These are phyloP conservation scores for Drusus annulatus DNA, from an alignment of 1,140 invertebrate species.

Conservation along the genomic window DNA sequence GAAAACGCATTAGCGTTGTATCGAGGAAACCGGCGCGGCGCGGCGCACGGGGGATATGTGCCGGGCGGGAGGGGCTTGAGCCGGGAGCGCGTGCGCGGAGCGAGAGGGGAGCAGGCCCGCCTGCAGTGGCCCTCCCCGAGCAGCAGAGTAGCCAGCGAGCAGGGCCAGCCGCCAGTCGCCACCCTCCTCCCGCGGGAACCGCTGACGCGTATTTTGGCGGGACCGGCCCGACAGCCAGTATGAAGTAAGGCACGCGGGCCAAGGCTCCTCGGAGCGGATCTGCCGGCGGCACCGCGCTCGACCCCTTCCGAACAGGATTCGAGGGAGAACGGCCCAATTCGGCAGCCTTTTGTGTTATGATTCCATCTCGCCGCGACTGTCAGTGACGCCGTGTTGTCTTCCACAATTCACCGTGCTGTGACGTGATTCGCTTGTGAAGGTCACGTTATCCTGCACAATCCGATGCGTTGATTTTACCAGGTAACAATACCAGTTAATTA, in stretches of 20 bases:
- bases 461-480: slow-evolving; percentile 1
- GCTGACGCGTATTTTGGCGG: slow-evolving; percentile 30
- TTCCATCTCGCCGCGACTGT: slow-evolving; percentile 14
- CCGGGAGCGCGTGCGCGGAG: not conserved
- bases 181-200: slow-evolving; percentile 11
- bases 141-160: too few relatives aligned
- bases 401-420: slow-evolving; percentile 27
- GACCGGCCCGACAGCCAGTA: slow-evolving; percentile 26
- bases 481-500: slow-evolving; percentile 15
- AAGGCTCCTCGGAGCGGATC: slow-evolving; percentile 32
- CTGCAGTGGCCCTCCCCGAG: not conserved
- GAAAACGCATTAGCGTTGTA: too few relatives aligned
- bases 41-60: not conserved
- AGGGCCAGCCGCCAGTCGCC: too few relatives aligned
- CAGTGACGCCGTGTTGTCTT: slow-evolving; percentile 37
- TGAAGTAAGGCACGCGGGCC: slow-evolving; percentile 8
- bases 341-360: slow-evolving; percentile 1
- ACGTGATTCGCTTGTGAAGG: slow-evolving; percentile 46
- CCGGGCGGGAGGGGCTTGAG: not conserved
- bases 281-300: slow-evolving; percentile 7
- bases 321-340: not conserved
- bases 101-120: not conserved
- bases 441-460: slow-evolving; percentile 36
- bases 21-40: not conserved
- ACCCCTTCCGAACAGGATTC: not conserved